These are phyloP conservation scores for Drosophila kokeensis DNA, from an alignment of 2,888 invertebrate species.

Conservation along the genomic window DNA sequence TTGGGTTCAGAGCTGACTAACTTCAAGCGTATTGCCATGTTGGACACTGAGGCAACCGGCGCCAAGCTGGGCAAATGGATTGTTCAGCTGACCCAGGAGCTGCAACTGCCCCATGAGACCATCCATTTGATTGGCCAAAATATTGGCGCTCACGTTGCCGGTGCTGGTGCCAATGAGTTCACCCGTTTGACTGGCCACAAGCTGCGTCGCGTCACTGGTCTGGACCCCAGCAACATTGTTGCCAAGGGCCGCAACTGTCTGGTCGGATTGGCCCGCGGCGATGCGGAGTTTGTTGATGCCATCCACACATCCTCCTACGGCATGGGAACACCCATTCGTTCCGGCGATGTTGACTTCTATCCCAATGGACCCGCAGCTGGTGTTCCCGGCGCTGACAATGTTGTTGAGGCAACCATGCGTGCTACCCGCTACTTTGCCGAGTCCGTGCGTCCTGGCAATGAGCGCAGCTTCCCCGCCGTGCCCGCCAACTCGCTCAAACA, in stretches of 20 bases:
- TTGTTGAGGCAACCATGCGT: slow-evolving; percentile 80
- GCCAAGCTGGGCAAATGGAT: slow-evolving; percentile 75
- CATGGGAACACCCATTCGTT: slow-evolving; percentile 71
- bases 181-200: slow-evolving; percentile 75
- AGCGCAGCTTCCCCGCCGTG: slow-evolving; percentile 83
- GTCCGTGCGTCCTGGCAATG: slow-evolving; percentile 82
- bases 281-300: slow-evolving; percentile 84
- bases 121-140: slow-evolving; percentile 82
- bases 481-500: slow-evolving; percentile 79
- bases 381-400: slow-evolving; percentile 80
- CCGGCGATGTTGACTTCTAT: slow-evolving; percentile 83
- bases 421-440: slow-evolving; percentile 83
- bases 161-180: slow-evolving; percentile 80
- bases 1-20: slow-evolving; percentile 71
- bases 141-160: slow-evolving; percentile 83
- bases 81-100: slow-evolving; percentile 64
- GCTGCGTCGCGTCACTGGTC: slow-evolving; percentile 82
- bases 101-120: slow-evolving; percentile 70
- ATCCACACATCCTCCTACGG: slow-evolving; percentile 82
- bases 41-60: slow-evolving; percentile 75
- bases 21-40: slow-evolving; percentile 68
- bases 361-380: slow-evolving; percentile 79
- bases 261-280: slow-evolving; percentile 79
- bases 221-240: slow-evolving; percentile 80
- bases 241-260: slow-evolving; percentile 69